These are phyloP conservation scores for Lasioglossum baleicum DNA, from an alignment of 1,140 invertebrate species.

Conservation along the genomic window DNA sequence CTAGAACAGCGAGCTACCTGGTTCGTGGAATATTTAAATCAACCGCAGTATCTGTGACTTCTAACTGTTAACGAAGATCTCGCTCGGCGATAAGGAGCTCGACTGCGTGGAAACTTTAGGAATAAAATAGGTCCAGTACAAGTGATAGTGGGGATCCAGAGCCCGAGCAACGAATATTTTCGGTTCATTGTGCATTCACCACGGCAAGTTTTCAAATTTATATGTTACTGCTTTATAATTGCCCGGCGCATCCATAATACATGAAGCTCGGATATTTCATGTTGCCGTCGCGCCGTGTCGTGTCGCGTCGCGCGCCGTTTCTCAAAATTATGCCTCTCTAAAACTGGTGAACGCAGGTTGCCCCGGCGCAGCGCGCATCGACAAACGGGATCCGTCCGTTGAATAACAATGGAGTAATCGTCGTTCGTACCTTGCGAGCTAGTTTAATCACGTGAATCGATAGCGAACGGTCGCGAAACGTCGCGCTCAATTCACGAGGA, in stretches of 20 bases:
- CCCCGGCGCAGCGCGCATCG: conserved; percentile 11
- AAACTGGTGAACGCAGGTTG: background rate
- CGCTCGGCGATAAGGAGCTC: too few species aligned
- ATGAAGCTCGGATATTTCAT: conserved; percentile 27
- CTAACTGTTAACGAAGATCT: too few species aligned
- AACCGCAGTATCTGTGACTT: too few species aligned
- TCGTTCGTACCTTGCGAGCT: background rate
- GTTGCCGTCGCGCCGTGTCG: conserved; percentile 11
- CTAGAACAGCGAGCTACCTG: too few species aligned
- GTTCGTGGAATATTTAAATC: too few species aligned
- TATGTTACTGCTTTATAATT: conserved; percentile 43
- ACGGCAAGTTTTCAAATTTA: conserved; percentile 24
- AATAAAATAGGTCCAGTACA: too few species aligned
- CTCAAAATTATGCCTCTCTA: conserved; percentile 38
- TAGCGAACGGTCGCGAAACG: background rate
- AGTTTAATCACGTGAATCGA: conserved; percentile 9
- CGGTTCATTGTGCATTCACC: conserved; percentile 18
- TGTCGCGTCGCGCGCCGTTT: background rate
- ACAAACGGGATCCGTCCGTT: background rate
- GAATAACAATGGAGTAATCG: conserved; percentile 38
- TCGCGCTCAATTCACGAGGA: background rate
- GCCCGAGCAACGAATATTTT: background rate
- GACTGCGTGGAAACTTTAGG: too few species aligned
- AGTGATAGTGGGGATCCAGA: too few species aligned
- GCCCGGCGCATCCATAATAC: conserved; percentile 31